phyloP scores from a whole-genome alignment of 2,797 vertebrate species.

The Xenopus petersii region DNA sequence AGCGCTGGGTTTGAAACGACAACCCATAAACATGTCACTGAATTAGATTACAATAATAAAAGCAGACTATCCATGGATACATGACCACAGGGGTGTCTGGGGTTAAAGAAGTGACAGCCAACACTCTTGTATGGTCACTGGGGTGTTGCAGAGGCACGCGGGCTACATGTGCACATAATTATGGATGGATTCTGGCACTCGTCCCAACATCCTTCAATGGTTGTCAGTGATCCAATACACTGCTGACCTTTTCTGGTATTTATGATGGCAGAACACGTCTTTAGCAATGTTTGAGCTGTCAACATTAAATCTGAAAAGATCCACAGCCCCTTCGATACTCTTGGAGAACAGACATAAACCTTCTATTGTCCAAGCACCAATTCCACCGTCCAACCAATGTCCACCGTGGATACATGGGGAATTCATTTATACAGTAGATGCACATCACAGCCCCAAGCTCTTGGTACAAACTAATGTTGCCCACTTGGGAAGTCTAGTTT shows the following conservation, averaged over 20 bases:
- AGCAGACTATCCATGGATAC: too few relatives aligned
- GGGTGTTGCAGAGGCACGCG: neutral
- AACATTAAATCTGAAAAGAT: slow-evolving; percentile 59
- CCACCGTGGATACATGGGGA: too few relatives aligned
- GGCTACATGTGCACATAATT: slow-evolving; percentile 38
- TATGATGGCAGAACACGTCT: slow-evolving; percentile 58
- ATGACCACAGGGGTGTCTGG: too few relatives aligned
- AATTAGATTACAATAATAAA: too few relatives aligned
- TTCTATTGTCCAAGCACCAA: neutral
- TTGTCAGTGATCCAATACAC: slow-evolving; percentile 34
- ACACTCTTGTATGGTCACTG: neutral
- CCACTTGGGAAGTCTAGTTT: too few relatives aligned
- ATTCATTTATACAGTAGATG: too few relatives aligned
- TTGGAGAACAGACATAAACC: neutral
- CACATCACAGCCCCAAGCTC: too few relatives aligned
- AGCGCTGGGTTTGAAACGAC: too few relatives aligned
- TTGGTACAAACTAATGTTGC: too few relatives aligned
- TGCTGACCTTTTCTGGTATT: slow-evolving; percentile 69
- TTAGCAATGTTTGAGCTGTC: slow-evolving; percentile 60
- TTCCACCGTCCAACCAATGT: too few relatives aligned
- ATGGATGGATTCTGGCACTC: slow-evolving; percentile 51
- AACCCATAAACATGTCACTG: too few relatives aligned
- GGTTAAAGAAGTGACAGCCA: neutral
- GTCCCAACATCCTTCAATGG: slow-evolving; percentile 51
- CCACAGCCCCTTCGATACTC: slow-evolving; percentile 27